A percentile compares a stretch with the other conserved stretches of the same genome.
Evolutionary conservation across 2,113 vertebrate species (phyloP).

Genomic region (Connochaetes taurinus): DNA sequence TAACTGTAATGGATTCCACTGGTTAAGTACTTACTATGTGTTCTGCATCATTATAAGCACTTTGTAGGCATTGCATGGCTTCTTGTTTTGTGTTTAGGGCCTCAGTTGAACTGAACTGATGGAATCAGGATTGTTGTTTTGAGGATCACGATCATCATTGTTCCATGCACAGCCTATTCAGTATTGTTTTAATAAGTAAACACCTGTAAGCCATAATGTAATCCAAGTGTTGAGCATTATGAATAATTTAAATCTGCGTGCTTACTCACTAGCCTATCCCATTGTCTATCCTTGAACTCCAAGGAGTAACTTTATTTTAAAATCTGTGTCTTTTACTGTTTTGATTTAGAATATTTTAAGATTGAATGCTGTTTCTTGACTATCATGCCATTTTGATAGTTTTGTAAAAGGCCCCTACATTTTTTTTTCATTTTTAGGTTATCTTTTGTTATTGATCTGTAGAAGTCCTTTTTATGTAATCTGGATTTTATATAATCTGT

Average conservation of each 20-base stretch:
- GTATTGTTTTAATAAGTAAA: neutral
- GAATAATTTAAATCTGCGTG: neutral
- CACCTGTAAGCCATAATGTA: neutral
- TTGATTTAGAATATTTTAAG: neutral
- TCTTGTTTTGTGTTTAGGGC: neutral
- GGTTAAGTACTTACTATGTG: neutral
- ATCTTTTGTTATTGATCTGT: neutral
- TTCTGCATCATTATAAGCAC: neutral
- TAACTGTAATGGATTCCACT: neutral
- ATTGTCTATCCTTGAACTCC: neutral
- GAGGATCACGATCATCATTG: neutral
- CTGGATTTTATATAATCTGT: neutral
- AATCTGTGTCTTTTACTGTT: neutral
- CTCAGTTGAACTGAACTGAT: neutral
- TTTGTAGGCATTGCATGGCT: neutral
- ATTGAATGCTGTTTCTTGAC: neutral
- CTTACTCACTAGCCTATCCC: neutral
- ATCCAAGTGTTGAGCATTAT: neutral
- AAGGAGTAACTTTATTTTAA: neutral
- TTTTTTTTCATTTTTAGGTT: neutral
- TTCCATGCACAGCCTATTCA: neutral
- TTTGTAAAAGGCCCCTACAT: neutral
- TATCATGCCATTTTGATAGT: neutral
- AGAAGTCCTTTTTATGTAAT: neutral
- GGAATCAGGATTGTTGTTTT: neutral